These are phyloP conservation scores for Heliconius sara DNA, from an alignment of 2,888 invertebrate genomes.

Conservation along the genomic window DNA sequence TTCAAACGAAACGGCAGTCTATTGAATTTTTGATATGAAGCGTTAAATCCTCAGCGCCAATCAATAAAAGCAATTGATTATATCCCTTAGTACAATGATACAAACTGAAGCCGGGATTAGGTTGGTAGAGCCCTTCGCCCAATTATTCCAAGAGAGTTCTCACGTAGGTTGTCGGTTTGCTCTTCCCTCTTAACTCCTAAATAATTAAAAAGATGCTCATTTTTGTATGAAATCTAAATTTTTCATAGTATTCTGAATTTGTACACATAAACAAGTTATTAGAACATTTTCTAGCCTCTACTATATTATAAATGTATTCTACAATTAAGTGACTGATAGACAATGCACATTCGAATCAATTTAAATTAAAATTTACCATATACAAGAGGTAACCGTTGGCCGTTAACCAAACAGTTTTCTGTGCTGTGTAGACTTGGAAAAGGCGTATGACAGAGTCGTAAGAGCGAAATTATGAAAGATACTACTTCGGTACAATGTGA, in stretches of 20 bases:
- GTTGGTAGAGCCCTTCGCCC: conserved; percentile 57
- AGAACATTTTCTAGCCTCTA: no score
- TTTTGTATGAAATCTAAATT: background rate
- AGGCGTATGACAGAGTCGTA: no score
- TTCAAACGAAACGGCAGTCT: conserved; percentile 23
- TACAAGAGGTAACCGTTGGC: no score
- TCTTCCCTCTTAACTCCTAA: background rate
- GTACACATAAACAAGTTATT: no score
- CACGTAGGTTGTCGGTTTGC: conserved; percentile 2
- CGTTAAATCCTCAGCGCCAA: conserved; percentile 61
- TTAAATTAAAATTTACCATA: no score
- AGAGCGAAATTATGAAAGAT: no score
- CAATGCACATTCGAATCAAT: no score
- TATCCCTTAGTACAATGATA: conserved; percentile 61
- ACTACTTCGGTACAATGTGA: no score
- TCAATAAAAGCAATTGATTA: conserved; percentile 75
- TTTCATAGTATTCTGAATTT: background rate
- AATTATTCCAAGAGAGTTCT: conserved; percentile 61
- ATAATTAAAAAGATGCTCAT: background rate
- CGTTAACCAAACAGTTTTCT: no score
- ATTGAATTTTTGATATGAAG: conserved; percentile 50
- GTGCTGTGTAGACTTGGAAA: no score
- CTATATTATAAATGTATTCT: no score
- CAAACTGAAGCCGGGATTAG: conserved; percentile 66
- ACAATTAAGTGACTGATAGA: no score